phyloP scores from a whole-genome alignment of 2,888 invertebrate species.

The Pristionchus arcanus region DNA sequence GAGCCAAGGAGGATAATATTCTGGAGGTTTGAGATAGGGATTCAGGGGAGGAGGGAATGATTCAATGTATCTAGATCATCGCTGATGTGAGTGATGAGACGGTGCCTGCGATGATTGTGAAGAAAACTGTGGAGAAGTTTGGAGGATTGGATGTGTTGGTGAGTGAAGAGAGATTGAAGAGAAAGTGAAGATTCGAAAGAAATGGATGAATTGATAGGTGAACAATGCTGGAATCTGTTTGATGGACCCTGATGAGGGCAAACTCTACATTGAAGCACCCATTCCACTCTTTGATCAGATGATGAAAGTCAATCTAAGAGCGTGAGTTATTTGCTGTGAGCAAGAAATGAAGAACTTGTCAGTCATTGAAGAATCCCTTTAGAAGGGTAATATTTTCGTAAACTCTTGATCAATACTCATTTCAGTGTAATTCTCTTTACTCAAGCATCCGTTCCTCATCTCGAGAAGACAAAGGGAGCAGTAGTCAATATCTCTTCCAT shows the following conservation, averaged over 20 bases:
- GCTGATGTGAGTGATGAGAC: constrained; percentile 13
- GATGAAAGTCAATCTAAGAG: constrained; percentile 50
- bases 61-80: not conserved
- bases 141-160: constrained; percentile 48
- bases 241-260: constrained; percentile 20
- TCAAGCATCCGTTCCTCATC: constrained; percentile 38
- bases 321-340: not conserved
- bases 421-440: constrained; percentile 43
- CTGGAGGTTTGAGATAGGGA: constrained; percentile 5
- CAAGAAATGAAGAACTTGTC: not conserved
- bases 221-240: constrained; percentile 47
- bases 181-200: not conserved
- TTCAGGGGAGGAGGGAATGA: no score
- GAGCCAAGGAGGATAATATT: constrained; percentile 37
- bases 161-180: not conserved
- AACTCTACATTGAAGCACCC: constrained; percentile 27
- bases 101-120: not conserved
- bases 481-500: constrained; percentile 48
- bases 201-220: not conserved
- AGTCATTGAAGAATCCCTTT: no score
- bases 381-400: no score
- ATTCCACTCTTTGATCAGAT: constrained; percentile 39
- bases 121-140: constrained; percentile 51
- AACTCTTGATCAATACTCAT: not conserved
- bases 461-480: constrained; percentile 51